Evolutionary conservation across 2,113 vertebrate genomes (phyloP).

Genomic region (Melanocharis versteri): DNA sequence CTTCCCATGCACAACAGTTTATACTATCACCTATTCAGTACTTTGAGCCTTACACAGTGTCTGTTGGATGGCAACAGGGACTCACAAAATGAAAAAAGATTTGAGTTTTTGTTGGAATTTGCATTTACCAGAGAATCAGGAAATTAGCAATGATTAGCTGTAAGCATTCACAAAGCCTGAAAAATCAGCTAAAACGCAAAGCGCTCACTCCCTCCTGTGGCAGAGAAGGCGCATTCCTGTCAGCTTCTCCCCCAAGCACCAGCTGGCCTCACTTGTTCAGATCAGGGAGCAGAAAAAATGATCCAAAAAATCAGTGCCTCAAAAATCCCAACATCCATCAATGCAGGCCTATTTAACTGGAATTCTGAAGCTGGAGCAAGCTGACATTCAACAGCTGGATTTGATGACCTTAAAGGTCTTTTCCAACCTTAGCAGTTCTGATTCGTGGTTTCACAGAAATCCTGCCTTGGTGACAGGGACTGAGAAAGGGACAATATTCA

Average conservation of each 20-base stretch:
- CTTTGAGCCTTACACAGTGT: neutral
- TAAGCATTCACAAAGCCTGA: neutral
- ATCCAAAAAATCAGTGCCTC: neutral
- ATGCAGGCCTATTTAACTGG: neutral
- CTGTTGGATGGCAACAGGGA: neutral
- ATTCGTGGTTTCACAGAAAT: neutral
- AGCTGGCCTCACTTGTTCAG: neutral
- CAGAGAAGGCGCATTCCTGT: neutral
- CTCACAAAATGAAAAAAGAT: fast-evolving
- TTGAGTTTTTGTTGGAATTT: neutral
- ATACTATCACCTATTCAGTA: too few relatives aligned
- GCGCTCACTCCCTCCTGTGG: neutral
- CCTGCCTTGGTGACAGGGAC: neutral
- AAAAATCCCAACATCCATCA: neutral
- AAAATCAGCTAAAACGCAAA: neutral
- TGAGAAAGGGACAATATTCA: neutral
- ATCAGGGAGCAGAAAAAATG: neutral
- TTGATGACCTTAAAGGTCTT: neutral
- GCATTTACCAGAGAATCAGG: neutral
- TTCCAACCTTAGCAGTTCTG: neutral
- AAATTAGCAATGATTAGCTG: neutral
- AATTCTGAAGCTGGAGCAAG: neutral
- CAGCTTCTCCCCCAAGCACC: neutral
- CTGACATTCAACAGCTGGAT: fast-evolving
- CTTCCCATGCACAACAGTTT: neutral